A percentile compares a stretch with the other conserved stretches of the same genome.
Conservation (phyloP, 2,888 invertebrate genomes). For the Drosophila helvetica region DNA sequence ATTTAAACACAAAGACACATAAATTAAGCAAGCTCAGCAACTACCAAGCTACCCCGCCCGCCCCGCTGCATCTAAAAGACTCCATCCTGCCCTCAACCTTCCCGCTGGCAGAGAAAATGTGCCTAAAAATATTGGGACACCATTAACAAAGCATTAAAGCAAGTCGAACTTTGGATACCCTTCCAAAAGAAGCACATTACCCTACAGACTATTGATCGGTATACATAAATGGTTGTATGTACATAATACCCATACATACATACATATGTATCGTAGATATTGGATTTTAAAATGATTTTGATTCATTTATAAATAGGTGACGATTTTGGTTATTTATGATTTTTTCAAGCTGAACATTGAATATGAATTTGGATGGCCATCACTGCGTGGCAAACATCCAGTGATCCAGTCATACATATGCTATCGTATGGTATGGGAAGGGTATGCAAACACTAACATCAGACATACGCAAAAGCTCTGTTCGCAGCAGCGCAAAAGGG, state of each 20-base stretch:
- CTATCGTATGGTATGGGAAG: too few species aligned
- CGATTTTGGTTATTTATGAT: too few species aligned
- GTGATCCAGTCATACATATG: too few species aligned
- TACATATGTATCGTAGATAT: too few species aligned
- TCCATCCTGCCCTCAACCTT: neutral
- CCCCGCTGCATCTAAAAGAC: neutral
- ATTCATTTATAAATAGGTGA: too few species aligned
- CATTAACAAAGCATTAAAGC: conserved; percentile 3
- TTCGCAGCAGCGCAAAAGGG: neutral
- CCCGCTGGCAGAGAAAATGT: neutral
- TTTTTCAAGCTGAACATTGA: too few species aligned
- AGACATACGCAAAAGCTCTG: neutral
- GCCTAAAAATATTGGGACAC: neutral
- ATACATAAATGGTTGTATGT: neutral
- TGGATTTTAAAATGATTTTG: too few species aligned
- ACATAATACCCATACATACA: too few species aligned
- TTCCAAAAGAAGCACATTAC: neutral
- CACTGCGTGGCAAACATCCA: too few species aligned
- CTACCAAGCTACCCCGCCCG: neutral
- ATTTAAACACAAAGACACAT: conserved; percentile 52
- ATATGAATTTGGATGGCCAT: too few species aligned
- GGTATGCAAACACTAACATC: neutral
- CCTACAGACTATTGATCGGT: neutral
- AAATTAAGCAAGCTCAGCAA: conserved; percentile 8
- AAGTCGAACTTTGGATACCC: too few species aligned